phyloP scores from a whole-genome alignment of 2,888 invertebrate species.

The Chironomus riparius region DNA sequence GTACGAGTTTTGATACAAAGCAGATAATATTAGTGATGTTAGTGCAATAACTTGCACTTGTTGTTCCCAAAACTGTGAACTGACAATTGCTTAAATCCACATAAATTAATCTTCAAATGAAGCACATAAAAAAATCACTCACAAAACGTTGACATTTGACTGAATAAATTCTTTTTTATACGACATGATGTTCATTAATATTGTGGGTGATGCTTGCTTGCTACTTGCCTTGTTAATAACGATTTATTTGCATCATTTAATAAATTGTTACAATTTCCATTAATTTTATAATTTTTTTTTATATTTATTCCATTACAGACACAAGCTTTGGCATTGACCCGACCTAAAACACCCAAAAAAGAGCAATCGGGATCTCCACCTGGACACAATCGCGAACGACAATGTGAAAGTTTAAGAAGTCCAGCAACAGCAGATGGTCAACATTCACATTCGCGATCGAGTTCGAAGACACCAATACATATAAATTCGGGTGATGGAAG shows the following conservation, averaged over 20 bases:
- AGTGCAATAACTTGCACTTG: too few relatives aligned
- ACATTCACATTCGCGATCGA: conserved; percentile 4
- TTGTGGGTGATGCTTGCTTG: conserved; percentile 1
- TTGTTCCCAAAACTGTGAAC: too few relatives aligned
- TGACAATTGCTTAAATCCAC: conserved; percentile 13
- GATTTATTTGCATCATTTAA: conserved; percentile 2
- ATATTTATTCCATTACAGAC: conserved; percentile 42
- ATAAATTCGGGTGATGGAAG: neutral
- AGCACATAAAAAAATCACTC: neutral
- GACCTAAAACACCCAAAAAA: conserved; percentile 46
- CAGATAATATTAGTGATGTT: too few relatives aligned
- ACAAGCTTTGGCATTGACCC: conserved; percentile 57
- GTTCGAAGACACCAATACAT: conserved; percentile 12
- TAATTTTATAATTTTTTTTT: conserved; percentile 2
- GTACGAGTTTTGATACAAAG: too few relatives aligned
- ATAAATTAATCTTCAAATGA: conserved; percentile 24
- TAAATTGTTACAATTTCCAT: neutral
- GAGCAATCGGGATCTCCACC: conserved; percentile 40
- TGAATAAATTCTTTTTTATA: neutral
- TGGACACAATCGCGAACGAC: neutral
- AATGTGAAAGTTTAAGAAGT: conserved; percentile 17
- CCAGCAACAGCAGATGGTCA: neutral
- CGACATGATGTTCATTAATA: neutral
- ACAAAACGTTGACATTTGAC: neutral
- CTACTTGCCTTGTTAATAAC: neutral